Base-by-base conservation (phyloP, 2,888 invertebrate species). In the Eutolmus rufibarbis region DNA sequence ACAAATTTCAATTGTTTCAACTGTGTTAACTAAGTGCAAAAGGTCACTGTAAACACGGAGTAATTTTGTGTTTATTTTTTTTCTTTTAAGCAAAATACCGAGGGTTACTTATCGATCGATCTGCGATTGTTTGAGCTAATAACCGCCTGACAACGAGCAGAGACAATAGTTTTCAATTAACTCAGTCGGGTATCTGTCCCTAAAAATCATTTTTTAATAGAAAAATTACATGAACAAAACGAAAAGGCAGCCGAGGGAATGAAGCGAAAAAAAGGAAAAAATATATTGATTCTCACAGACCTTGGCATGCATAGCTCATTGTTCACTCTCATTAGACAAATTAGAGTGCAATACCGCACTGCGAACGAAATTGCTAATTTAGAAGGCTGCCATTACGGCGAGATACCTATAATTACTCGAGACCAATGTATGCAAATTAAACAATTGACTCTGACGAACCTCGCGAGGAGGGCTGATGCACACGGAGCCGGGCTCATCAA, bases 321-420 rank as follows among this genome's bases (percentile, higher is more conserved):
- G 86, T 86, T 86, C 86, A 86, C 57, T 86, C 86, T 86, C 77
- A 86, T 86, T 86, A 77, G 86, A 86, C 77, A 86, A 86, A 86
- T 86, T 86, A 77, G 86, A 86, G 86, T 86, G 86, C 86, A 86
- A 86, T 86, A 86, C 77, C 77, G 77, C 56, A 77, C 57, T 76
- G 56, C 56, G 66, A 86, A 56, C 37, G 76, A 86, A 86, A 86
- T 86, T 77, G 77, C 86, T 86, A 86, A 86, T 86, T 86, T 86
- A 86, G 86, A 86, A 86, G 77, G 86, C 77, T 86, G 77, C 56
- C 37, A 86, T 86, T 86, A 86, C 76, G 19, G 56, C 76, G 28
- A 86, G 77, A 86, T 86, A 77, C 86, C 86, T 86, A 86, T 86
- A 86, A 86, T 86, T 77, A 86, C 51, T 86, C 31, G 37, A 86